A percentile compares a stretch with the other conserved stretches of the same genome.
These are phyloP conservation scores for Euzophera pinguis DNA, from an alignment of 2,888 invertebrate species.

Conservation along the genomic window DNA sequence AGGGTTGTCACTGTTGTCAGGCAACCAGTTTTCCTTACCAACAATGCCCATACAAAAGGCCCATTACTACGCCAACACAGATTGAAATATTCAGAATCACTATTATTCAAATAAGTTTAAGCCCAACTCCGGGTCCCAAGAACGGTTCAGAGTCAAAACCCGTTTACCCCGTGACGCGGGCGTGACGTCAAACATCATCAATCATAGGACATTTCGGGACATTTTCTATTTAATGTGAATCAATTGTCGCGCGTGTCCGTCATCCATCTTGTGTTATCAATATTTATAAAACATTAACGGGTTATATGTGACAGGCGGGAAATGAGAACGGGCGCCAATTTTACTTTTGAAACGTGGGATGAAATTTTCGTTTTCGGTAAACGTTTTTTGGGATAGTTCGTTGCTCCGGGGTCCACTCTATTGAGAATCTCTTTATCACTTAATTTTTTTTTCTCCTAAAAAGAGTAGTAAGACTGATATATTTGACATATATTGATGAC, in stretches of 20 bases:
- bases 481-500: no score
- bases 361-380: not conserved
- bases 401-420: no score
- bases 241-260: conserved; percentile 70
- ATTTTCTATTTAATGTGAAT: conserved; percentile 71
- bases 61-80: not conserved
- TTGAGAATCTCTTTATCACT: no score
- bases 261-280: conserved; percentile 76
- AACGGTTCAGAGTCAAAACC: conserved; percentile 44
- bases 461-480: no score
- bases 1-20: no score
- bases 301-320: conserved; percentile 39
- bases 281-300: conserved; percentile 56
- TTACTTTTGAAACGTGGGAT: not conserved
- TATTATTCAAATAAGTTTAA: not conserved
- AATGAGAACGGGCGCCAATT: conserved; percentile 28
- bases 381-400: not conserved
- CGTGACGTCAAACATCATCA: conserved; percentile 61
- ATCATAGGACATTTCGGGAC: conserved; percentile 43
- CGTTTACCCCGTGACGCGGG: conserved; percentile 51
- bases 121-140: conserved; percentile 23
- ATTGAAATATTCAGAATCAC: not conserved
- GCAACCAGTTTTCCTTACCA: no score
- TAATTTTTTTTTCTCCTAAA: no score
- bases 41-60: no score